Evolutionary conservation across 2,113 vertebrate species (phyloP).

Genomic region (Passer montanus): DNA sequence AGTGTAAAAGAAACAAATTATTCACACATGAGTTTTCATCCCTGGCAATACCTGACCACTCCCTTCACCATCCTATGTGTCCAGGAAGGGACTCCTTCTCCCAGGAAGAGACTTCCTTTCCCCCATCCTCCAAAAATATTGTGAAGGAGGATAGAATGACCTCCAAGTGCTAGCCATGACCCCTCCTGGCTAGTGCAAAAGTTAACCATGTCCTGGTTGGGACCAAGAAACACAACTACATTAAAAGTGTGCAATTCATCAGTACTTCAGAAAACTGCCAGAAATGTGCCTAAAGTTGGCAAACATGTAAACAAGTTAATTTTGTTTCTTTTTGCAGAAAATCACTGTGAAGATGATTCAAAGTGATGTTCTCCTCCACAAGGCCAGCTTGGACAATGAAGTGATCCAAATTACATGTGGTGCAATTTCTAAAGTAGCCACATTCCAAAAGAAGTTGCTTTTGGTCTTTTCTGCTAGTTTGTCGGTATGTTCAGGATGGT

Average conservation of each 20-base stretch:
- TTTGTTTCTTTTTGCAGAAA: background rate
- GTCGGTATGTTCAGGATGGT: background rate
- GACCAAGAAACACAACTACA: background rate
- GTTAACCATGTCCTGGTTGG: background rate
- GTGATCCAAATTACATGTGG: background rate
- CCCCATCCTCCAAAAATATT: background rate
- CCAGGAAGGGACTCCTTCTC: background rate
- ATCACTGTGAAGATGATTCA: background rate
- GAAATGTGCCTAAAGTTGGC: background rate
- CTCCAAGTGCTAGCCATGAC: background rate
- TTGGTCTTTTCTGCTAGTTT: background rate
- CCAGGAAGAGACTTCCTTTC: background rate
- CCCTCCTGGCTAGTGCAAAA: background rate
- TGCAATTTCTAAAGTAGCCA: background rate
- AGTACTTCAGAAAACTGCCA: background rate
- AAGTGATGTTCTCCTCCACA: background rate
- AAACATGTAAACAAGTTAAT: background rate
- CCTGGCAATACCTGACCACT: background rate
- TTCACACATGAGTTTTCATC: background rate
- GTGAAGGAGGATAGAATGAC: background rate
- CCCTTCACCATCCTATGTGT: background rate
- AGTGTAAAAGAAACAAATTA: accelerated
- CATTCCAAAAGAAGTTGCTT: background rate
- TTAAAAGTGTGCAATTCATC: background rate
- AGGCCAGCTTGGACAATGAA: background rate